These are phyloP conservation scores for Chromobotia macracanthus DNA, from an alignment of 2,797 vertebrate genomes.

Conservation along the genomic window DNA sequence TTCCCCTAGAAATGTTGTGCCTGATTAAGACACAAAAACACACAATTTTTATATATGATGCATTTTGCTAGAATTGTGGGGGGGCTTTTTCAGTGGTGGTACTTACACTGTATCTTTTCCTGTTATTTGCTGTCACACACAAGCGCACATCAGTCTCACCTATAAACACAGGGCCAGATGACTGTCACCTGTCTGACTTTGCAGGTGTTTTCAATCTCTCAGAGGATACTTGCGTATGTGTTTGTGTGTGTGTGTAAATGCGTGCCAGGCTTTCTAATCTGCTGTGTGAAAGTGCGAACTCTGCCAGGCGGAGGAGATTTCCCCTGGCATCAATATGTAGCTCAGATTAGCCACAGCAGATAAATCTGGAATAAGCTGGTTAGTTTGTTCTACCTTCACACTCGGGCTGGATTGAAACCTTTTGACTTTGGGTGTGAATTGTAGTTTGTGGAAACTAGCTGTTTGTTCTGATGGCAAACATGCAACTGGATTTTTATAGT, in stretches of 20 bases:
- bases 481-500: not conserved
- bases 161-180: conserved; percentile 12
- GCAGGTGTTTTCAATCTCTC: conserved; percentile 51
- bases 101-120: not conserved
- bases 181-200: conserved; percentile 33
- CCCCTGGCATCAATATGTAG: conserved; percentile 32
- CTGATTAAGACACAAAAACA: no score
- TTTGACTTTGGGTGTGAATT: conserved; percentile 3
- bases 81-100: not conserved
- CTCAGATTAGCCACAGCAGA: conserved; percentile 49
- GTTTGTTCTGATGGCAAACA: not conserved
- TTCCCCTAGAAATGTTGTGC: no score
- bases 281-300: conserved; percentile 37
- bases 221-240: conserved; percentile 6
- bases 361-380: conserved; percentile 44
- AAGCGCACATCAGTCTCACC: not conserved
- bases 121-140: not conserved
- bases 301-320: conserved; percentile 48
- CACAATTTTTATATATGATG: no score
- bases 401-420: conserved; percentile 24
- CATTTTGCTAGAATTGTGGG: not conserved
- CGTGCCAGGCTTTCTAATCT: conserved; percentile 40
- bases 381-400: conserved; percentile 27
- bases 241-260: conserved; percentile 34
- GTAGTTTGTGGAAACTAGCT: not conserved